phyloP scores from a whole-genome alignment of 2,888 invertebrate genomes.

The Diarsia brunnea region DNA sequence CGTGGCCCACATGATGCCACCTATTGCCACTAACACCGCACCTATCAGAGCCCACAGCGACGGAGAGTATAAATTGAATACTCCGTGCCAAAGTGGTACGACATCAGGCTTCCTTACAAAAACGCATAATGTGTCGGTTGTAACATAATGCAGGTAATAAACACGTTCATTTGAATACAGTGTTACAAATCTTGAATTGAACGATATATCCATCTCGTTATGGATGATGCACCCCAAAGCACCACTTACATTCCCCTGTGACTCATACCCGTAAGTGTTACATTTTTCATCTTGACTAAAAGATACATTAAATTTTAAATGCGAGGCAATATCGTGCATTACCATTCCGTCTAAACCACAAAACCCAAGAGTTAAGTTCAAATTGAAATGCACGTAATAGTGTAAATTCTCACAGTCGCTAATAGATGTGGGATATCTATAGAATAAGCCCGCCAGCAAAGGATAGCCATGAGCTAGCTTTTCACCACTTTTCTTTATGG shows the following conservation, averaged over 20 bases:
- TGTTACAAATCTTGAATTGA: conserved; percentile 79
- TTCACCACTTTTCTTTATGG: conserved; percentile 49
- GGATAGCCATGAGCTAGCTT: conserved; percentile 72
- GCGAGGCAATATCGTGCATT: conserved; percentile 72
- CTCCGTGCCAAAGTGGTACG: conserved; percentile 77
- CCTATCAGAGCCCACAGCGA: conserved; percentile 58
- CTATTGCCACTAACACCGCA: conserved; percentile 54
- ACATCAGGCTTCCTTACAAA: conserved; percentile 67
- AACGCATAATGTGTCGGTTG: conserved; percentile 73
- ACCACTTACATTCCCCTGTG: conserved; percentile 64
- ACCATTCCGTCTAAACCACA: conserved; percentile 79
- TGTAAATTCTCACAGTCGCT: conserved; percentile 67
- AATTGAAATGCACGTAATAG: conserved; percentile 65
- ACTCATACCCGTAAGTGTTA: conserved; percentile 68
- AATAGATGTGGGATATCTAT: conserved; percentile 79
- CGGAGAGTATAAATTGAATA: conserved; percentile 53
- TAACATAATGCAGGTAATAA: conserved; percentile 70
- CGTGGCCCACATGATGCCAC: conserved; percentile 67
- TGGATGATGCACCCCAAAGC: conserved; percentile 73
- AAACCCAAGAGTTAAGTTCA: conserved; percentile 62
- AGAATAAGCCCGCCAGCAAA: conserved; percentile 72
- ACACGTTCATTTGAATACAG: conserved; percentile 65
- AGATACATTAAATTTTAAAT: conserved; percentile 72
- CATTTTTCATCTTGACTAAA: conserved; percentile 57
- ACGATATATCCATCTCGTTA: conserved; percentile 76